Evolutionary conservation across 2,113 vertebrate species (phyloP).

Genomic region (Cyanistes caeruleus): DNA sequence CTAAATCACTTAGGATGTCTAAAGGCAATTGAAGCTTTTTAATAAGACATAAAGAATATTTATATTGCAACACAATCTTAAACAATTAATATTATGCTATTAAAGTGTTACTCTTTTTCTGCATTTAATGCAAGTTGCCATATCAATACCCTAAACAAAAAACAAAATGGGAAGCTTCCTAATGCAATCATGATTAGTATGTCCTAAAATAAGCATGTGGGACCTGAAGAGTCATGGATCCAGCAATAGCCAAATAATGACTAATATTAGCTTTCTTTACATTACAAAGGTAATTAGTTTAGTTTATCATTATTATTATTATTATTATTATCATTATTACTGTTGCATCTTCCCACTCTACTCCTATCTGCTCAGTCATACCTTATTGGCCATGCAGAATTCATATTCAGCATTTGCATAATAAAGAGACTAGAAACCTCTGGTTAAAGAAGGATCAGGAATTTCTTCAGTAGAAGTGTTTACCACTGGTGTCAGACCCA

Average conservation of each 20-base stretch:
- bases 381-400: background rate
- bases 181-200: background rate
- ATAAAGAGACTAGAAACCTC: background rate
- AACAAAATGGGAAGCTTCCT: background rate
- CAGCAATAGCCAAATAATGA: background rate
- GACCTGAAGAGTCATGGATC: background rate
- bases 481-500: background rate
- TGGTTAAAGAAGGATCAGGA: background rate
- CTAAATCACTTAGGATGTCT: constrained; percentile 30
- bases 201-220: background rate
- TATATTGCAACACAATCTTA: background rate
- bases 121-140: background rate
- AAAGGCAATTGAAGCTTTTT: constrained; percentile 24
- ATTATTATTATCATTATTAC: background rate
- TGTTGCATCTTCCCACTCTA: background rate
- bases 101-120: background rate
- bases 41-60: constrained; percentile 11
- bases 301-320: background rate
- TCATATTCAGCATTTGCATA: background rate
- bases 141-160: background rate
- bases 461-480: background rate
- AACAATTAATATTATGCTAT: background rate
- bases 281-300: background rate
- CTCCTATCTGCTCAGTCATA: background rate
- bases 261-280: background rate